phyloP scores from a whole-genome alignment of 2,113 vertebrate species.

The Pseudonaja textilis region DNA sequence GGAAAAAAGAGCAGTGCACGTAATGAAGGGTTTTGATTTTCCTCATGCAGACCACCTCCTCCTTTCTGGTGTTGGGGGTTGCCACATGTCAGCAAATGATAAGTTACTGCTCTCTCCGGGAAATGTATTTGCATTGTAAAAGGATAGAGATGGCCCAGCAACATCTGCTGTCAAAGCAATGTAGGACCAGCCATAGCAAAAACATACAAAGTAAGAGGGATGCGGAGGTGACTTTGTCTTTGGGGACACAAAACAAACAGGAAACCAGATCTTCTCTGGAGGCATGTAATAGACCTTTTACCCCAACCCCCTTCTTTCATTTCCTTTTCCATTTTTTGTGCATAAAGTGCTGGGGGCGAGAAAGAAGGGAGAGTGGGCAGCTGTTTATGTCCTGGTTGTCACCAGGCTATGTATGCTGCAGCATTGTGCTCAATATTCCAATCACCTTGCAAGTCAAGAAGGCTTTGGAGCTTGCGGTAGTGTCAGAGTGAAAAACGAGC shows the following conservation, averaged over 20 bases:
- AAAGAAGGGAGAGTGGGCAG: conserved; percentile 17
- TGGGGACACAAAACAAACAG: conserved; percentile 15
- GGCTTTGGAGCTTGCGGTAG: conserved; percentile 63
- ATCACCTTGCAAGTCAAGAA: conserved; percentile 66
- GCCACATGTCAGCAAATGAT: neutral
- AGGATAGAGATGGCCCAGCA: conserved; percentile 58
- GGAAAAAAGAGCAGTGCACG: neutral
- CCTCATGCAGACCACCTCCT: neutral
- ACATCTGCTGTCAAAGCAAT: conserved; percentile 55
- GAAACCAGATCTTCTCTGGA: conserved; percentile 25
- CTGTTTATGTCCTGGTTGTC: conserved; percentile 43
- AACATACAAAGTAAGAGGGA: conserved; percentile 47
- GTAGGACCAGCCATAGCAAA: conserved; percentile 10
- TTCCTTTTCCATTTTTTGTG: neutral
- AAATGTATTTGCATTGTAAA: conserved; percentile 73
- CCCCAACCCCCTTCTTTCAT: neutral
- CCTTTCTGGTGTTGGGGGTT: neutral
- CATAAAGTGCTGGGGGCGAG: conserved; percentile 16
- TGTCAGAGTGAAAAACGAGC: conserved; percentile 72
- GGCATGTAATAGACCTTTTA: conserved; percentile 41
- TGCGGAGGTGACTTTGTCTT: rapidly evolving
- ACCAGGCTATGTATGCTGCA: conserved; percentile 58
- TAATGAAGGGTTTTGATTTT: neutral
- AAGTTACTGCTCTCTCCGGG: conserved; percentile 52
- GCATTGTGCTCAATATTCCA: conserved; percentile 63